These are phyloP conservation scores for Acheta domesticus DNA, from an alignment of 2,888 invertebrate species.

Conservation along the genomic window DNA sequence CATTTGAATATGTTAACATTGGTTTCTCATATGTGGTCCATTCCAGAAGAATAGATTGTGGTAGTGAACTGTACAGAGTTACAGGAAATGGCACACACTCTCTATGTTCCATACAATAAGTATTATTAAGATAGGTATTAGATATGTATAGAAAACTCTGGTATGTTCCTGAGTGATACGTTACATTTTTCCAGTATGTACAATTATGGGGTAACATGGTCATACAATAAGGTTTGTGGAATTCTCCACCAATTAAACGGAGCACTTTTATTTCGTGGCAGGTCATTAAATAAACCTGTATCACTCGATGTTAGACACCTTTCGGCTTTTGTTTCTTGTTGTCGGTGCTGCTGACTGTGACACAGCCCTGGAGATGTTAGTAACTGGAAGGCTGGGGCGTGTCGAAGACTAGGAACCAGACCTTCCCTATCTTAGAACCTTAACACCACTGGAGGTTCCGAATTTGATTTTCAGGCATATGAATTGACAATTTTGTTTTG, in stretches of 20 bases:
- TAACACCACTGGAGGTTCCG: not conserved
- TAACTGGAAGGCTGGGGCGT: not conserved
- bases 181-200: slow-evolving; percentile 3
- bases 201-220: not conserved
- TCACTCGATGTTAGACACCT: slow-evolving; percentile 1
- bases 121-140: not conserved
- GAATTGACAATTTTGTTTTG: not conserved
- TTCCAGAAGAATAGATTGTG: slow-evolving; percentile 9
- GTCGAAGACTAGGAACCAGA: slow-evolving; percentile 8
- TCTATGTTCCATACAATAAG: slow-evolving; percentile 2
- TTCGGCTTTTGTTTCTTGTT: not conserved
- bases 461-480: not conserved
- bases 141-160: slow-evolving; percentile 6
- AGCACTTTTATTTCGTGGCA: not conserved
- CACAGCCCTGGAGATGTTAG: not conserved
- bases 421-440: not conserved
- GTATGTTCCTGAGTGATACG: slow-evolving; percentile 12
- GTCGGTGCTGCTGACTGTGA: not conserved
- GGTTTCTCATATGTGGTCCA: slow-evolving; percentile 4
- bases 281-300: not conserved
- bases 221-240: not conserved
- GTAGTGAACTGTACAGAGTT: slow-evolving; percentile 10
- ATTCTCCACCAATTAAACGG: not conserved
- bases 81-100: slow-evolving; percentile 7
- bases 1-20: slow-evolving; percentile 1